Conservation (phyloP, 2,797 vertebrate species). For the Oreortyx pictus region DNA sequence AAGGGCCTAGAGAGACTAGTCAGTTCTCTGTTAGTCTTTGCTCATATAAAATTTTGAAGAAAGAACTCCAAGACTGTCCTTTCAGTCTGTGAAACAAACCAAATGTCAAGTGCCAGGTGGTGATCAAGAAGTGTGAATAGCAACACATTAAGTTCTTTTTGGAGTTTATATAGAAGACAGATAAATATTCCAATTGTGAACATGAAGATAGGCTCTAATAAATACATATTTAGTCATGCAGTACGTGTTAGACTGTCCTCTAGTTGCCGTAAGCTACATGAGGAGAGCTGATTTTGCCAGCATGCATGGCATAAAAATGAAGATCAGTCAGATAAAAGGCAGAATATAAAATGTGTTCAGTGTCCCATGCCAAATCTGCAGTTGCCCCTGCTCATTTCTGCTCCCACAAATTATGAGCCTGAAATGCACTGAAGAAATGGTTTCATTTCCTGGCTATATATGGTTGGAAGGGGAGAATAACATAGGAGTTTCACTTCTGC, state of each 20-base stretch:
- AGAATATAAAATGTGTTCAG: background rate
- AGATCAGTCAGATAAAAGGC: background rate
- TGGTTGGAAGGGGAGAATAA: background rate
- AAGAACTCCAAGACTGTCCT: background rate
- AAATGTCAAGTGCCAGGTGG: background rate
- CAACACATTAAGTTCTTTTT: background rate
- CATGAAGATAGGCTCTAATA: background rate
- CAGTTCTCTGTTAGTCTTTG: background rate
- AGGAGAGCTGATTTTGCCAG: background rate
- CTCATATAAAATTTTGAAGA: background rate
- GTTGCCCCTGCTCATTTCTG: background rate
- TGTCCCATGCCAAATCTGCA: background rate
- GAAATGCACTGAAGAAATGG: background rate
- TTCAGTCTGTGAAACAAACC: background rate
- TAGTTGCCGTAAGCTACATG: background rate
- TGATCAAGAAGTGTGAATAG: background rate
- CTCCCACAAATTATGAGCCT: background rate
- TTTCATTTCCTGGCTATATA: background rate
- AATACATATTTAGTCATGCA: background rate
- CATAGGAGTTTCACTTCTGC: background rate
- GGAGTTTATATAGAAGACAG: background rate
- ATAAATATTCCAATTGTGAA: background rate
- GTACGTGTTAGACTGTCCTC: background rate
- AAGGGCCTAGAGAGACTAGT: background rate
- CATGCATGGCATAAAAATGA: background rate